Evolutionary conservation across 1,140 invertebrate genomes (phyloP).

Genomic region (Acromyrmex charruanus): DNA sequence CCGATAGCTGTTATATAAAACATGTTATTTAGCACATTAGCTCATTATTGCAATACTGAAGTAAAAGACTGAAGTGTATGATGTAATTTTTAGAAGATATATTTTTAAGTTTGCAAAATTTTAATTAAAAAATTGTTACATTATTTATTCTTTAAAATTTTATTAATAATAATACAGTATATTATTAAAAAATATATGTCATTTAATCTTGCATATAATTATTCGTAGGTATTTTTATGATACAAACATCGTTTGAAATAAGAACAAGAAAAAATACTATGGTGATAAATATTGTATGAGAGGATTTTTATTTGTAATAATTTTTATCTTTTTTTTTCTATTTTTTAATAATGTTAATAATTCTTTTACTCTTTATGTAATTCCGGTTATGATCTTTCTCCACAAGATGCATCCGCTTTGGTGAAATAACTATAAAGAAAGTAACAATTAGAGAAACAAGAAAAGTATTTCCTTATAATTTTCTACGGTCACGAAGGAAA

Average conservation of each 20-base stretch:
- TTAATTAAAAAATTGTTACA: background rate
- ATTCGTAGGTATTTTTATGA: background rate
- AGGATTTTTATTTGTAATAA: background rate
- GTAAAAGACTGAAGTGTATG: background rate
- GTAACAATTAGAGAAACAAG: background rate
- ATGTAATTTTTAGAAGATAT: slow-evolving; percentile 21
- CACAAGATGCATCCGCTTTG: background rate
- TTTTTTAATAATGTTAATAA: background rate
- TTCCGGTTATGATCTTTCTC: background rate
- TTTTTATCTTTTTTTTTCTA: too few species aligned
- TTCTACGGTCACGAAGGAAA: background rate
- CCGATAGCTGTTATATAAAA: background rate
- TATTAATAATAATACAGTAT: background rate
- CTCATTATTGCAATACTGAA: background rate
- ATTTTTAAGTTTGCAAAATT: slow-evolving; percentile 14
- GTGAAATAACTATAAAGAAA: slow-evolving; percentile 1
- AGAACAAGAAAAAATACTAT: background rate
- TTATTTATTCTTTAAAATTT: background rate
- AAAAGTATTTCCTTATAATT: background rate
- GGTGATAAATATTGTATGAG: background rate
- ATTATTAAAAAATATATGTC: slow-evolving; percentile 1
- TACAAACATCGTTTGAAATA: background rate
- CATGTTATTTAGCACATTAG: slow-evolving; percentile 11
- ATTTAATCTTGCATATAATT: background rate
- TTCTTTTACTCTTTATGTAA: slow-evolving; percentile 5